Evolutionary conservation across 92 coral and sea anemone species (phyloP).

Genomic region (Porites cylindrica): DNA sequence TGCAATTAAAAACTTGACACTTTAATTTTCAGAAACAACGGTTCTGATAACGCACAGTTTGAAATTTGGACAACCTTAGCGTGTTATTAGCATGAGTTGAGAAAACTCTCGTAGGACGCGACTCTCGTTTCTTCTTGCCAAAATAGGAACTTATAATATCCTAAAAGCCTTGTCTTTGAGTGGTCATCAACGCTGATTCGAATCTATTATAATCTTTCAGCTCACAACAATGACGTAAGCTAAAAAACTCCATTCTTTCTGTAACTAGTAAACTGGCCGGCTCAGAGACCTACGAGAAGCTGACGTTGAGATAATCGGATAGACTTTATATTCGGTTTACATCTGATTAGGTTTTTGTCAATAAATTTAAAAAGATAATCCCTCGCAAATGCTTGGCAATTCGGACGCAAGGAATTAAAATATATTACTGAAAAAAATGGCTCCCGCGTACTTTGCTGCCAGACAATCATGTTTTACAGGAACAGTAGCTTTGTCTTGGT

Average conservation of each 20-base stretch:
- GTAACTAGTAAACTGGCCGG: neutral
- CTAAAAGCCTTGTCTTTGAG: no score
- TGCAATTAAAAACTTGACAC: no score
- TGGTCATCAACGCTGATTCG: no score
- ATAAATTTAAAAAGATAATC: conserved; percentile 4
- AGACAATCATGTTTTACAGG: neutral
- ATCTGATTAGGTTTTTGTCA: neutral
- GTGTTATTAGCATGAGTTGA: no score
- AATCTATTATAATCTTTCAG: neutral
- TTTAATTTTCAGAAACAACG: no score
- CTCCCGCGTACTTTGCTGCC: neutral
- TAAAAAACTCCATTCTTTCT: neutral
- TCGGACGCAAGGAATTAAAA: conserved; percentile 14
- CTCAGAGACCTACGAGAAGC: neutral
- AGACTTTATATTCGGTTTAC: conserved; percentile 3
- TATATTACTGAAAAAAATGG: neutral
- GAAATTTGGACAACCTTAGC: no score
- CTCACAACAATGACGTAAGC: neutral
- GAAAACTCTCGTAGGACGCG: no score
- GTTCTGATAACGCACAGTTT: no score
- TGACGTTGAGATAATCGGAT: conserved; percentile 29
- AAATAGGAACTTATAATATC: no score
- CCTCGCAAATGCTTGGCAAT: neutral
- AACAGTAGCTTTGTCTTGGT: neutral
- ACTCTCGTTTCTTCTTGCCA: no score